Evolutionary conservation across 2,888 invertebrate genomes (phyloP), one percentile per base, ranked within the genome.

Genomic region (Tipula vernalis): DNA sequence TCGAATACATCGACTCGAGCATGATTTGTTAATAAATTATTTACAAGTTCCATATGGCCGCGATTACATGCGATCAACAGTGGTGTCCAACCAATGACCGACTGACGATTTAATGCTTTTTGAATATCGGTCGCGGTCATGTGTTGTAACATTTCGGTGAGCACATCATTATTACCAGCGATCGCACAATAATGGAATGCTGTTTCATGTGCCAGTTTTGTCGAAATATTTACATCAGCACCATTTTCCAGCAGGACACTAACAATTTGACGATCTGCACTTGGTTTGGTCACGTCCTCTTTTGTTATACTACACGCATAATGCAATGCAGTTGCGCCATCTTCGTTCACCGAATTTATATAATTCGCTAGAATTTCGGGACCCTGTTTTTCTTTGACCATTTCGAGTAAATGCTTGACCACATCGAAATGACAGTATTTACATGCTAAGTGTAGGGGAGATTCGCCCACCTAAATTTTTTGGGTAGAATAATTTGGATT

Each of bases 1-100:
- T 99, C 99, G 91, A 99, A 99, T 0, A 99, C 99, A 91, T 99
- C 99, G 18, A 99, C 99, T 90, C 99, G 94, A 8, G 99, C 99
- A 91, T 99, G 98, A 91, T 99, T 98, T 57, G 96, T 94, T 87
- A 99, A 93, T 87, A 99, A 93, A 88, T 96, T 97, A 90, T 94
- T 96, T 83, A 99, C 98, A 89, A 99, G 95, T 90, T 98, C 97
- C 93, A 97, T 96, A 91, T 99, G 99, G 5, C 99, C 99, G 90
- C 97, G 94, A 90, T 99, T 96, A 89, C 99, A 97, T 28, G 99
- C 99, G 89, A 99, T 98, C 86, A 99, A 93, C 88, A 99, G 93
- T 13, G 99, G 99, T 0, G 99, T 99, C 98, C 99, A 99, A 8
- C 99, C 96, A 88, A 98, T 95, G 87, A 96, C 96, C 87, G 97